Evolutionary conservation across 2,113 vertebrate species (phyloP).

Genomic region (Camelus bactrianus): DNA sequence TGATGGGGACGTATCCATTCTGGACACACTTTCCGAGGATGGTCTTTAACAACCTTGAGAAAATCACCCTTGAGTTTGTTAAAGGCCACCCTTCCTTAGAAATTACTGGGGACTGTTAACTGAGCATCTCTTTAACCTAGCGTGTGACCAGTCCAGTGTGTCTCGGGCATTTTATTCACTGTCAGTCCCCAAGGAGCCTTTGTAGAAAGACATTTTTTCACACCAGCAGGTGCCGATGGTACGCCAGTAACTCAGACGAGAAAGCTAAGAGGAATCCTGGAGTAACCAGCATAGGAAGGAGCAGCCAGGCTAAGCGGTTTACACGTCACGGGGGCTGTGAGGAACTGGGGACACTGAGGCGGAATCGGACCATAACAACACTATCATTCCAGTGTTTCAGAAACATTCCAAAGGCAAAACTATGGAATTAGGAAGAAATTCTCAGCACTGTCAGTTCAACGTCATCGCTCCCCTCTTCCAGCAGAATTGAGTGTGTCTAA

Average conservation of each 20-base stretch:
- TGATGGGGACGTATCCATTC: fast-evolving
- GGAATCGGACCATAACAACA: fast-evolving
- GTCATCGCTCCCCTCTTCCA: no score
- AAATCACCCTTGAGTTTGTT: fast-evolving
- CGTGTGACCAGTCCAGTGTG: background rate
- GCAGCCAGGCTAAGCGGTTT: fast-evolving
- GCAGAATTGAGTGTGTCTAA: background rate
- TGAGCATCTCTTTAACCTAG: background rate
- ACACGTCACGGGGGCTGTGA: fast-evolving
- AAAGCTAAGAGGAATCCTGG: fast-evolving
- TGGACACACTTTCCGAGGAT: background rate
- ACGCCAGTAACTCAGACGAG: no score
- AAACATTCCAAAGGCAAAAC: no score
- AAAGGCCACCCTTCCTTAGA: fast-evolving
- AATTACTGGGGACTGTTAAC: fast-evolving
- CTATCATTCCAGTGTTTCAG: fast-evolving
- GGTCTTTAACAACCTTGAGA: no score
- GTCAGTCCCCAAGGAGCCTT: background rate
- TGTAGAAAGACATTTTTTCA: background rate
- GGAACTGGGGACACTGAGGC: fast-evolving
- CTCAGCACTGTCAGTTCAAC: fast-evolving
- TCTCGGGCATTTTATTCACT: background rate
- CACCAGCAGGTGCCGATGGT: background rate
- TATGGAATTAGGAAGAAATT: fast-evolving
- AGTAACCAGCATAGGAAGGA: fast-evolving